phyloP scores from a whole-genome alignment of 2,797 vertebrate species.

The Tolypeutes matacus region DNA sequence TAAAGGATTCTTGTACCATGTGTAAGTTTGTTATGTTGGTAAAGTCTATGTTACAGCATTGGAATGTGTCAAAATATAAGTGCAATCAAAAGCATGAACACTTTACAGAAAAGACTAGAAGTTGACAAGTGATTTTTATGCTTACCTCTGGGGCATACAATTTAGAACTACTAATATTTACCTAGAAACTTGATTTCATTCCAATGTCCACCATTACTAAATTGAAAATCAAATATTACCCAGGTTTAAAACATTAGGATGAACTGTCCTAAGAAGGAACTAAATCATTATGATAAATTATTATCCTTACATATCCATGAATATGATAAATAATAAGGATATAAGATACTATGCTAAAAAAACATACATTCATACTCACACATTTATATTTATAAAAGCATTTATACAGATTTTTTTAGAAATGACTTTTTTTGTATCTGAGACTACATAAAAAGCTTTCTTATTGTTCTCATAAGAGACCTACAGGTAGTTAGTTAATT shows the following conservation, averaged over 20 bases:
- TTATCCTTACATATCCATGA: neutral
- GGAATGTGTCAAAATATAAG: conserved; percentile 23
- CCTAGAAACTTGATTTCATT: conserved; percentile 1
- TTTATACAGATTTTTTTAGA: neutral
- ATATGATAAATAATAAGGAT: neutral
- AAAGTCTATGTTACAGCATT: neutral
- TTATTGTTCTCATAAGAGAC: neutral
- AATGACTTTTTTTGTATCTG: neutral
- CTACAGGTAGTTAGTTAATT: neutral
- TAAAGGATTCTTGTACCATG: neutral
- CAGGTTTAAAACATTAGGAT: neutral
- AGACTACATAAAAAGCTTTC: neutral
- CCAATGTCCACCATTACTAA: neutral
- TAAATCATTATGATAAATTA: neutral
- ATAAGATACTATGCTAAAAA: neutral
- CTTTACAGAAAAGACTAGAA: conserved; percentile 18
- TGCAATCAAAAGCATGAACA: neutral
- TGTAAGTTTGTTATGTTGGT: neutral
- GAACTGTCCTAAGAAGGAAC: neutral
- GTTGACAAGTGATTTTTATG: neutral
- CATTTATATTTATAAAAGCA: neutral
- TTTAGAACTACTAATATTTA: neutral
- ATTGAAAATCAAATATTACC: conserved; percentile 42
- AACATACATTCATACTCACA: neutral
- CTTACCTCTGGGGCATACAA: neutral